phyloP scores from a whole-genome alignment of 2,113 vertebrate species.

The Perccottus glenii region DNA sequence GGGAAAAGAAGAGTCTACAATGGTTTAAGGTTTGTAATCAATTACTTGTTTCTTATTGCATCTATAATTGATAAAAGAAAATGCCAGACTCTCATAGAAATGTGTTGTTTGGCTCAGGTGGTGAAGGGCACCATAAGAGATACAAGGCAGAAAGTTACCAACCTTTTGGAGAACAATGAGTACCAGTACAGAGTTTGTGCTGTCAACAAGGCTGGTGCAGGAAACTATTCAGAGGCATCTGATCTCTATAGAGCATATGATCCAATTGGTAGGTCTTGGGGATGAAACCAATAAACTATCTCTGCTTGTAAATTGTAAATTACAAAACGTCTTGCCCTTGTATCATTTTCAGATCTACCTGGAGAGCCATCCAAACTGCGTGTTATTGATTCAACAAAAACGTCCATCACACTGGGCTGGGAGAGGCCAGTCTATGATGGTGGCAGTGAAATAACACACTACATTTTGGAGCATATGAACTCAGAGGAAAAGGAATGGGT shows the following conservation, averaged over 20 bases:
- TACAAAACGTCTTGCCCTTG: conserved; percentile 12
- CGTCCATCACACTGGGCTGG: conserved; percentile 94
- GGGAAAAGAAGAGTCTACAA: conserved; percentile 95
- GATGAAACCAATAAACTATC: too few relatives aligned
- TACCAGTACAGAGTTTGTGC: conserved; percentile 95
- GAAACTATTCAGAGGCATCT: conserved; percentile 91
- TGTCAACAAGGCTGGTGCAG: conserved; percentile 93
- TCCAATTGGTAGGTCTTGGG: conserved; percentile 86
- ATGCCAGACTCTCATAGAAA: not conserved
- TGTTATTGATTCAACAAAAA: conserved; percentile 94
- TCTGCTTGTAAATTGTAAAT: too few relatives aligned
- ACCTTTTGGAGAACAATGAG: conserved; percentile 88
- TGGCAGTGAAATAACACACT: conserved; percentile 91
- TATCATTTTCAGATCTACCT: conserved; percentile 86
- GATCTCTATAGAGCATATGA: conserved; percentile 94
- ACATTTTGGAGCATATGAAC: conserved; percentile 89
- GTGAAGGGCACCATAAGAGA: conserved; percentile 94
- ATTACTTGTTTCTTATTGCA: not conserved
- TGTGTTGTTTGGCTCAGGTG: conserved; percentile 69
- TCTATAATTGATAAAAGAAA: not conserved
- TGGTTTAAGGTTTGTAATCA: conserved; percentile 87
- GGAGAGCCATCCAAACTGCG: conserved; percentile 92
- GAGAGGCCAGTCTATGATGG: conserved; percentile 95
- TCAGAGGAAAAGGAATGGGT: conserved; percentile 91
- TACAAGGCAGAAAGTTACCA: conserved; percentile 92